Base-by-base conservation (phyloP, 2,797 vertebrate species). In the Hipposideros larvatus region DNA sequence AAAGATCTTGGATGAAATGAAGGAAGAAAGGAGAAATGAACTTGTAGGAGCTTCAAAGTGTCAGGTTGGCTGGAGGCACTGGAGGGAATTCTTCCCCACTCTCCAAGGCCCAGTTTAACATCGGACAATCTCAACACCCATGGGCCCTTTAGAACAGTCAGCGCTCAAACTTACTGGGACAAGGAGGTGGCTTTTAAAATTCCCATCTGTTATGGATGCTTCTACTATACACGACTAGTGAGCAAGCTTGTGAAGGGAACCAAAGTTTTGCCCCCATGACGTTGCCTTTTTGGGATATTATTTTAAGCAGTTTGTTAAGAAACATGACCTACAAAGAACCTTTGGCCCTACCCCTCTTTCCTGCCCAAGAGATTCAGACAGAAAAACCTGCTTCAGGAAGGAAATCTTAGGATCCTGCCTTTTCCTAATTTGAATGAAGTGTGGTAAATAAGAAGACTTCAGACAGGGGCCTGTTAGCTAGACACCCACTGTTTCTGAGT, bases 21-120 rank as follows among this genome's bases (percentile, higher is more conserved):
- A 18, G 93, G 57, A 86, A 65, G 37, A 93, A 88, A 88, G n/a
- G 19, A 22, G 57, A 92, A 59, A 66, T 59, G 41, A 71, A 91
- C 16, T 75, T 77, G 43, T 5, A 82, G 31, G 82, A 71, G 21
- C 11, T 77, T 22, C 7, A 74, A 94, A 68, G 22, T 24, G 31
- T 41, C 28, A 46, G 48, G 43, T 77, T 5, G 11, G 5, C 61
- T 53, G 34, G 31, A 87, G 86, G 55, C 63, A 70, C 46, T 15
- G n/a, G 53, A 41, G 21, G 48, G 10, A 65, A 80, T 80, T 59
- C 26, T 66, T 85, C 28, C 4, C 14, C 66, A 34, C 37, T 13
- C 19, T 78, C 74, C 71, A 31, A 41, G 31, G 66, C 46, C 19
- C 55, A 28, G 24, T 24, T 53, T 70, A 57, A 59, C n/a, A 43